A percentile compares a stretch with the other conserved stretches of the same genome.
phyloP scores from a whole-genome alignment of 2,113 vertebrate species.

The Psammodynastes pulverulentus region DNA sequence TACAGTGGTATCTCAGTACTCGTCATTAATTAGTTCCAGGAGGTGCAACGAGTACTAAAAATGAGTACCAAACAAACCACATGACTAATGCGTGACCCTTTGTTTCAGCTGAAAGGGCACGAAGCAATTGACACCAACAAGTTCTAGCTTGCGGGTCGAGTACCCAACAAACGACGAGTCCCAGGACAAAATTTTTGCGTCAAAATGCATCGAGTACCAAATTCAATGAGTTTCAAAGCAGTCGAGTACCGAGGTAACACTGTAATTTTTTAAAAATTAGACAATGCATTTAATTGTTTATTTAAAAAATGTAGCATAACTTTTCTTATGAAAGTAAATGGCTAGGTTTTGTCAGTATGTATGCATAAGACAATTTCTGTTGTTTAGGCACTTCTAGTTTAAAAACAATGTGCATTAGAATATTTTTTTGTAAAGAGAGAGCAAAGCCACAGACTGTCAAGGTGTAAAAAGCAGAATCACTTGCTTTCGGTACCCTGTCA shows the following conservation, averaged over 20 bases:
- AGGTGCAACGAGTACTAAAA: background rate
- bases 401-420: background rate
- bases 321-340: constrained; percentile 17
- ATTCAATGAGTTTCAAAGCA: background rate
- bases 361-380: background rate
- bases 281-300: background rate
- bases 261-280: background rate
- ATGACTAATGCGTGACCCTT: background rate
- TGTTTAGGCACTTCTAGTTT: background rate
- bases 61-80: background rate
- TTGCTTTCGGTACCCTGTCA: background rate
- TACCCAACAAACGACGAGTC: background rate
- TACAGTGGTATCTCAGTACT: background rate
- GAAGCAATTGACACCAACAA: background rate
- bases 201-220: background rate
- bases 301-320: constrained; percentile 22
- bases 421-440: background rate
- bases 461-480: background rate
- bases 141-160: background rate
- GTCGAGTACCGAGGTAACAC: background rate
- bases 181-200: background rate
- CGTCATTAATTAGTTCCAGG: background rate
- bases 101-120: background rate
- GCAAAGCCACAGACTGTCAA: background rate
- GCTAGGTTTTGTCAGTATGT: constrained; percentile 4